These are phyloP conservation scores for Anthopleura xanthogrammica DNA, from an alignment of 92 coral and sea anemone genomes.

Conservation along the genomic window DNA sequence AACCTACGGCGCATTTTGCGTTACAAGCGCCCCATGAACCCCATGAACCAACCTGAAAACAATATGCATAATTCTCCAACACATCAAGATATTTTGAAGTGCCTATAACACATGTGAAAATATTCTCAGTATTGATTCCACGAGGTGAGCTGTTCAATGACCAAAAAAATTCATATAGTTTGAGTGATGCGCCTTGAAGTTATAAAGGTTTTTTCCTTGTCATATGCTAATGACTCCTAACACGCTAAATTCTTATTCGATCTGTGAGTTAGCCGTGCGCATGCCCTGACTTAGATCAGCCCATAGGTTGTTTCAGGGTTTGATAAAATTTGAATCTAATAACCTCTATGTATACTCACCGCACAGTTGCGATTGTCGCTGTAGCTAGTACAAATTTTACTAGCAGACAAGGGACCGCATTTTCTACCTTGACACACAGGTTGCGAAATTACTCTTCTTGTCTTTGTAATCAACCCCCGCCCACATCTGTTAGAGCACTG, in stretches of 20 bases:
- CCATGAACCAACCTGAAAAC: slow-evolving; percentile 74
- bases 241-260: too few species aligned
- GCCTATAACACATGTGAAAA: too few species aligned
- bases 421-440: slow-evolving; percentile 74
- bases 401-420: slow-evolving; percentile 66
- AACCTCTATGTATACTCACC: slow-evolving; percentile 40
- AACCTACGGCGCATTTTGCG: slow-evolving; percentile 89
- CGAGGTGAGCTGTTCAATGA: too few species aligned
- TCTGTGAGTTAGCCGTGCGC: too few species aligned
- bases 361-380: slow-evolving; percentile 77
- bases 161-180: too few species aligned
- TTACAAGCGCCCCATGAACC: slow-evolving; percentile 88
- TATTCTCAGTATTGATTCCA: too few species aligned
- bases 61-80: background rate
- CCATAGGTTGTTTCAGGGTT: too few species aligned
- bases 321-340: background rate
- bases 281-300: too few species aligned
- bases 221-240: too few species aligned
- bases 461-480: slow-evolving; percentile 64
- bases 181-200: too few species aligned
- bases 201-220: too few species aligned
- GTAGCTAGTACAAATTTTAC: slow-evolving; percentile 69
- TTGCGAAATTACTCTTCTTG: slow-evolving; percentile 49
- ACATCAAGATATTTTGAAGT: too few species aligned
- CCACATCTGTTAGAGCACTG: slow-evolving; percentile 84